These are phyloP conservation scores for Dexiosoma caninum DNA, from an alignment of 2,888 invertebrate genomes.

Conservation along the genomic window DNA sequence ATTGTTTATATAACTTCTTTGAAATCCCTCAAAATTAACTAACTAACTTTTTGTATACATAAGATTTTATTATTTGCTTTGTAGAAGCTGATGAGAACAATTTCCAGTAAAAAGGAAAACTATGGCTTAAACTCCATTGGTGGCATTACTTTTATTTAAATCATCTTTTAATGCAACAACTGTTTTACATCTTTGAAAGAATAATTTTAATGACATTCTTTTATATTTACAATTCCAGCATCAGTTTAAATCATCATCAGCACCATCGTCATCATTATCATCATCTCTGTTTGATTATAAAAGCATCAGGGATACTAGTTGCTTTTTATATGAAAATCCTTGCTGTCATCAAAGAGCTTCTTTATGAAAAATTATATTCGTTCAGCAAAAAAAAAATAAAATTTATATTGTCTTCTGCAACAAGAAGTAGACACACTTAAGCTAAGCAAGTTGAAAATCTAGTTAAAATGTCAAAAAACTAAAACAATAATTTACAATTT, in stretches of 20 bases:
- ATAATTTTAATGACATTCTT: not conserved
- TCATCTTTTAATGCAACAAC: not conserved
- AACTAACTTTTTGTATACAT: too few species aligned
- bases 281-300: not conserved
- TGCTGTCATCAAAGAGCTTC: not conserved
- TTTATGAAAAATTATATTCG: not conserved
- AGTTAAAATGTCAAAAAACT: constrained; percentile 35
- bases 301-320: constrained; percentile 2
- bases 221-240: not conserved
- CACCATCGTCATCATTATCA: not conserved
- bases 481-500: constrained; percentile 35
- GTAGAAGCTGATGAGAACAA: too few species aligned
- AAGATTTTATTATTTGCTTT: too few species aligned
- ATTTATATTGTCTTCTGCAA: not conserved
- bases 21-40: too few species aligned
- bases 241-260: constrained; percentile 1
- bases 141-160: not conserved
- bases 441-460: constrained; percentile 1
- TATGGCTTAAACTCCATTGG: too few species aligned
- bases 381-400: not conserved
- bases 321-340: constrained; percentile 7
- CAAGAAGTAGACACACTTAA: not conserved
- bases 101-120: too few species aligned
- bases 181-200: not conserved
- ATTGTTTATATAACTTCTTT: too few species aligned